A percentile compares a stretch with the other conserved stretches of the same genome.
phyloP scores from a whole-genome alignment of 2,113 vertebrate species.

The Istiophorus platypterus region DNA sequence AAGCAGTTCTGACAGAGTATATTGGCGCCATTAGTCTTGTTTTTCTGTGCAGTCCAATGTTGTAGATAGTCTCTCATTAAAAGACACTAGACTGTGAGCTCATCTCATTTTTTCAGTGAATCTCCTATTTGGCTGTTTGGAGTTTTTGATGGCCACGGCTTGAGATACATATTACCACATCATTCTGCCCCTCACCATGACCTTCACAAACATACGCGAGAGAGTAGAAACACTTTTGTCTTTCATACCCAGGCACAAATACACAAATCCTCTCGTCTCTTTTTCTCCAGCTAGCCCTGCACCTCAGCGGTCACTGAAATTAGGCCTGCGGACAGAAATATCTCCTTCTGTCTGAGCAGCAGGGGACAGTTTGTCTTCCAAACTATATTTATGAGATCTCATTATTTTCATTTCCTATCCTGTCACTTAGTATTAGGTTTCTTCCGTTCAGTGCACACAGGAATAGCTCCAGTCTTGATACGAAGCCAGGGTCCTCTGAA shows the following conservation, averaged over 20 bases:
- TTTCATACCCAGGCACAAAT: conserved; percentile 16
- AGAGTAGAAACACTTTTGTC: conserved; percentile 9
- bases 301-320: conserved; percentile 62
- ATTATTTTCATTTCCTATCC: conserved; percentile 81
- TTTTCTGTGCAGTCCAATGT: conserved; percentile 2
- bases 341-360: conserved; percentile 53
- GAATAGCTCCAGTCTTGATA: conserved; percentile 69
- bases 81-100: conserved; percentile 25
- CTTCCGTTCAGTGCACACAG: conserved; percentile 63
- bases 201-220: conserved; percentile 36
- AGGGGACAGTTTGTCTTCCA: conserved; percentile 60
- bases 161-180: conserved; percentile 6
- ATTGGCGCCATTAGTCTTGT: conserved; percentile 3
- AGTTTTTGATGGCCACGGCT: conserved; percentile 7
- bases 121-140: conserved; percentile 11
- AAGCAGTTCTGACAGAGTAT: background rate
- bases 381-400: conserved; percentile 76
- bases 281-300: background rate
- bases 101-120: conserved; percentile 21
- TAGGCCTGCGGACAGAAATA: conserved; percentile 66
- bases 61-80: conserved; percentile 12
- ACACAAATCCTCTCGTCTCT: background rate
- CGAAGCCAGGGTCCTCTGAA: conserved; percentile 63
- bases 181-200: conserved; percentile 27
- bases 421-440: conserved; percentile 80